These are phyloP conservation scores for Xiphophorus couchianus DNA, from an alignment of 2,113 vertebrate species.

Conservation along the genomic window DNA sequence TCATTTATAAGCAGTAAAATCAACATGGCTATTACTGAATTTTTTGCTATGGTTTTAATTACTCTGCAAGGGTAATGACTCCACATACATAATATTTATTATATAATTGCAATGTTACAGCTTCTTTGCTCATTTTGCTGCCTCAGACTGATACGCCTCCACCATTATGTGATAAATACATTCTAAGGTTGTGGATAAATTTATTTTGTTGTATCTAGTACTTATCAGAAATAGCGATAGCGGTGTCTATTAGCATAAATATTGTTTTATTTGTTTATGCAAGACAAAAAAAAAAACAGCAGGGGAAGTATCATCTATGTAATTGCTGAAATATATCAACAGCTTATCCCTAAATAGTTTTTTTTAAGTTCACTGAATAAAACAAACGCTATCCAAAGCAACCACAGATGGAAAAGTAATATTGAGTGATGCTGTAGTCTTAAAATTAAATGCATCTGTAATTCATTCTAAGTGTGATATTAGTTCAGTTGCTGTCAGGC, in stretches of 20 bases:
- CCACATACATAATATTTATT: background rate
- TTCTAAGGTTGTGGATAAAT: background rate
- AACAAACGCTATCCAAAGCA: background rate
- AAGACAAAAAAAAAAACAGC: background rate
- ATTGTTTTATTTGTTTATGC: background rate
- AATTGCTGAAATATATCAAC: background rate
- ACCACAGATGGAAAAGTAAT: background rate
- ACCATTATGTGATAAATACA: background rate
- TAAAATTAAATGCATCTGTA: background rate
- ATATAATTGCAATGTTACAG: background rate
- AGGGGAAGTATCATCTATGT: background rate
- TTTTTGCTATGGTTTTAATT: background rate
- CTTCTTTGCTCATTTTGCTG: background rate
- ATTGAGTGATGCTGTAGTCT: background rate
- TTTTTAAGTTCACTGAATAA: background rate
- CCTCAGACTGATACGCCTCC: background rate
- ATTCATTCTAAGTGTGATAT: constrained; percentile 2
- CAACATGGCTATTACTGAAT: background rate
- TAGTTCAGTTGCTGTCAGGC: background rate
- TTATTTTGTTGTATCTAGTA: background rate
- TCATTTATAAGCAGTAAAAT: background rate
- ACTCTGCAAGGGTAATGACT: constrained; percentile 6
- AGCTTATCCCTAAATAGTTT: constrained; percentile 2
- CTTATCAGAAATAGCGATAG: background rate
- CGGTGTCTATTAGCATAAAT: background rate